Base-by-base conservation (phyloP, 1,140 invertebrate genomes). In the Zophobas morio region DNA sequence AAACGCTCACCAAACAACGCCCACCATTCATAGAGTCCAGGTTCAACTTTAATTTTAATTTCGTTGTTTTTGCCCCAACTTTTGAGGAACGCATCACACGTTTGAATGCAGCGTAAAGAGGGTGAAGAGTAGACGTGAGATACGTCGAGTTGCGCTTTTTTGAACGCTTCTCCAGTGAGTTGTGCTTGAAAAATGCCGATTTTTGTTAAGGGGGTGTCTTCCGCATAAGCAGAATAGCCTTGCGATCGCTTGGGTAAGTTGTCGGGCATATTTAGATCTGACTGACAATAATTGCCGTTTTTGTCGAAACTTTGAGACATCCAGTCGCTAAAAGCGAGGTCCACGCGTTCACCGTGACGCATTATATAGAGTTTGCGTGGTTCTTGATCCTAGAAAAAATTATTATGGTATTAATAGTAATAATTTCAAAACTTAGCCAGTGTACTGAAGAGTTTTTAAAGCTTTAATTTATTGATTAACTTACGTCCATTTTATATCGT, bases 1-100 rank as follows among this genome's bases (percentile, higher is more conserved):
- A 95, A 86, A 0, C 90, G 90, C 70, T 93, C 92, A 1, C 91
- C 90, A 86, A 98, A 96, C 96, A 96, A 98, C n/a, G 91, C 91
- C 74, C 96, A 88, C 94, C 94, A 98, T 85, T 98, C 97, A 86
- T 98, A 98, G n/a, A 98, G 85, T 0, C 94, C 95, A 0, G 96
- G 96, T 84, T 98, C 97, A 34, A 86, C 63, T 63, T 79, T 81
- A 6, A 86, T 86, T 47, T 81, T 81, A n/a, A 85, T 46, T 1
- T 82, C 74, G 34, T 85, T 75, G 35, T 74, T 76, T 53, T 79
- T 82, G 20, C 81, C 78, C 33, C 83, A 77, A 90, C 91, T 92
- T 85, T 88, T 86, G 35, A 93, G 86, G 51, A 96, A 88, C 81
- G 90, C 90, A 46, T 92, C 90, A 76, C 94, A 94, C 0, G 97